Evolutionary conservation across 2,888 invertebrate genomes (phyloP).

Genomic region (Aleiodes leptofemur): DNA sequence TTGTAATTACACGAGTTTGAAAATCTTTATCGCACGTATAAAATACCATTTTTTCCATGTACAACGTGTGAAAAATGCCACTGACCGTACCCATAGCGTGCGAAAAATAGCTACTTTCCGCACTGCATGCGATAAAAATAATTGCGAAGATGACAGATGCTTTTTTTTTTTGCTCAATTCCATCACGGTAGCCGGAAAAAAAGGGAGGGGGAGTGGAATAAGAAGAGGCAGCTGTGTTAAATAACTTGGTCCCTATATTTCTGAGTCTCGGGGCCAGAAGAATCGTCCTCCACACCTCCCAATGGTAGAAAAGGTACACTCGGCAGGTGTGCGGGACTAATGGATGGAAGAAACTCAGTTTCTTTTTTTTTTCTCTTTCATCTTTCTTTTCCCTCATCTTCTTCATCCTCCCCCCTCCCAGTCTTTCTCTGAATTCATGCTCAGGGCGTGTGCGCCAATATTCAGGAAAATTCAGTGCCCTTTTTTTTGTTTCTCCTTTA

Average conservation of each 20-base stretch:
- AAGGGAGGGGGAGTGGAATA: neutral
- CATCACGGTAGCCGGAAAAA: too few relatives aligned
- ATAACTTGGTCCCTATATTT: constrained; percentile 15
- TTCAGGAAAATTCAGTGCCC: constrained; percentile 18
- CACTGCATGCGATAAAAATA: too few relatives aligned
- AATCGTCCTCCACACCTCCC: neutral
- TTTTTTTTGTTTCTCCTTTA: neutral
- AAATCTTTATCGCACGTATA: too few relatives aligned
- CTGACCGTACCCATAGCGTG: too few relatives aligned
- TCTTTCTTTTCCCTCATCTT: constrained; percentile 44
- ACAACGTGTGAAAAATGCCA: too few relatives aligned
- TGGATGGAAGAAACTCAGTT: constrained; percentile 6
- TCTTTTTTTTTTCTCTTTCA: constrained; percentile 41
- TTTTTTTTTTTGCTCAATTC: too few relatives aligned
- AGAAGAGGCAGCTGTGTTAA: constrained; percentile 26
- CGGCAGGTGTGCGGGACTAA: constrained; percentile 35
- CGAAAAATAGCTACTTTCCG: too few relatives aligned
- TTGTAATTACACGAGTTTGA: too few relatives aligned
- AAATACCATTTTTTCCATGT: too few relatives aligned
- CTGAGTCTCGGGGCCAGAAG: neutral
- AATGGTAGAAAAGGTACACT: constrained; percentile 2
- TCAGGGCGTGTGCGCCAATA: constrained; percentile 15
- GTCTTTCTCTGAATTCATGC: neutral
- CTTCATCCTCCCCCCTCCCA: constrained; percentile 56
- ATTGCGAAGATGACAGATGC: too few relatives aligned